Evolutionary conservation across 1,140 invertebrate species (phyloP), one percentile per base, ranked within the genome.

Genomic region (Planococcus citri): DNA sequence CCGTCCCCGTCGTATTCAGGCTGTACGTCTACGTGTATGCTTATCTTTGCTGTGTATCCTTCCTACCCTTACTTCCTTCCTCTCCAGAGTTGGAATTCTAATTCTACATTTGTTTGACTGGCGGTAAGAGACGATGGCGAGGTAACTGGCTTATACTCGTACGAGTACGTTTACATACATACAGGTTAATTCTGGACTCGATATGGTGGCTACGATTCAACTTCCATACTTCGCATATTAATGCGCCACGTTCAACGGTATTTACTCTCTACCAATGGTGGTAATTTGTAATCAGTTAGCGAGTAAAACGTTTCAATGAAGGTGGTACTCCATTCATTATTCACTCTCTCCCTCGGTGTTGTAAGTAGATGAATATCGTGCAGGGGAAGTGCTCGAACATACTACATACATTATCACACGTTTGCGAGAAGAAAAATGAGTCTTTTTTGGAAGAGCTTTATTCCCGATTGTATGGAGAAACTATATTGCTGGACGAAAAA

Each of bases 31-130:
- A 60, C n/a, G 8, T n/a, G n/a, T n/a, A 6, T 22, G 17, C 17
- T 22, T 27, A 64, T 64, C 60, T 22, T 64, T 64, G 17, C 57
- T 22, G 4, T 22, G n/a, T 60, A 64, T 64, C 60, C 60, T 24
- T 64, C 60, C 25, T 24, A 20, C 60, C 60, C 60, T 64, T 25
- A 25, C 60, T 64, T 64, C 60, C 60, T 64, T 64, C 60, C 60
- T 64, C 60, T n/a, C 41, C 2, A 17, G 6, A 6, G 41, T 64
- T 27, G 10, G 25, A 64, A 64, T 64, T 64, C 60, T 64, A 64
- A 64, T 64, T 64, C 60, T 64, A 27, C 10, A 24, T 9, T 17
- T n/a, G n/a, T 27, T 14, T 21, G 60, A 17, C 3, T 24, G 25
- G 60, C 20, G 14, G 10, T 25, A 51, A 51, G 41, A 20, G 41